Evolutionary conservation across 2,113 vertebrate species (phyloP).

Genomic region (Motacilla tschutschensis): DNA sequence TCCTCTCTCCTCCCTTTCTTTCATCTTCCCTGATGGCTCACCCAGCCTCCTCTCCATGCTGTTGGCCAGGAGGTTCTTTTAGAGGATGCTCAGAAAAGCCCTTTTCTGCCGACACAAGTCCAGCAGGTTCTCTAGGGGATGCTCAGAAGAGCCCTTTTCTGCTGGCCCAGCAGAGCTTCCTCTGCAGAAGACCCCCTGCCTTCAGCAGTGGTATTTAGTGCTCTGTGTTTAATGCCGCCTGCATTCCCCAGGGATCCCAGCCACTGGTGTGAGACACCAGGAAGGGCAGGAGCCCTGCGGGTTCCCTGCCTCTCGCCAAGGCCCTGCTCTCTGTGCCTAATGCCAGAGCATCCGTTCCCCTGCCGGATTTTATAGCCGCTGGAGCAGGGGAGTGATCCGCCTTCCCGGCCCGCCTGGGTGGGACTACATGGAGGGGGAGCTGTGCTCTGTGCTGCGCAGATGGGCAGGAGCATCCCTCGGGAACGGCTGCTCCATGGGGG

Average conservation of each 20-base stretch:
- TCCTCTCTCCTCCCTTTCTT: constrained; percentile 37
- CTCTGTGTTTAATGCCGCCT: background rate
- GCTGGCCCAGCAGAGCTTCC: background rate
- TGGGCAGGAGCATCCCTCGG: background rate
- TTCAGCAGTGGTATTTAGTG: background rate
- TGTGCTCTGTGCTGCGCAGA: background rate
- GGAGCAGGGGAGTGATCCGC: constrained; percentile 1
- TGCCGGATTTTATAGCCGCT: constrained; percentile 4
- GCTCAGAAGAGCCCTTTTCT: background rate
- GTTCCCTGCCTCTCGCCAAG: background rate
- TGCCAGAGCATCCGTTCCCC: background rate
- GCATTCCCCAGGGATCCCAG: background rate
- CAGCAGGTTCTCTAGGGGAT: background rate
- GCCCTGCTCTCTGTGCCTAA: background rate
- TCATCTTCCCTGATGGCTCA: background rate
- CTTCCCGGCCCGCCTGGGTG: background rate
- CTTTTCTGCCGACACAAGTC: background rate
- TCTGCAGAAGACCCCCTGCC: background rate
- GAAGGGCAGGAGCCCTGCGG: background rate
- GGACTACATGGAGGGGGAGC: background rate
- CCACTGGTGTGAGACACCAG: background rate
- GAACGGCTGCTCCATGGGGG: background rate
- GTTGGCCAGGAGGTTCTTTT: background rate
- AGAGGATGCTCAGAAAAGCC: background rate
- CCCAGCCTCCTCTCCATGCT: constrained; percentile 34